Evolutionary conservation across 2,888 invertebrate genomes (phyloP).

Genomic region (Acleris holmiana): DNA sequence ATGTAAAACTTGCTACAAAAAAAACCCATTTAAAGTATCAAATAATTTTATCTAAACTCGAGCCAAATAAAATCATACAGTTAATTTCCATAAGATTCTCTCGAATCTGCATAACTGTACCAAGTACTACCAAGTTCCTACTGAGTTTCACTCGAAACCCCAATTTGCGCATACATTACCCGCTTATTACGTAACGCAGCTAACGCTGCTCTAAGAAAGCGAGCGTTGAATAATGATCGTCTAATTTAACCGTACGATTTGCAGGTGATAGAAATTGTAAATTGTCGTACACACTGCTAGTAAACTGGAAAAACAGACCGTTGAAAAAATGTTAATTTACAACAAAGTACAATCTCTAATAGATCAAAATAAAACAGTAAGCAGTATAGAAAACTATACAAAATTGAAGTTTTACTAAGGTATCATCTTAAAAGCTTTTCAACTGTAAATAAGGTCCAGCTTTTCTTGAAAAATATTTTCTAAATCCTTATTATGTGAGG

Average conservation of each 20-base stretch:
- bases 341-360: too few species aligned
- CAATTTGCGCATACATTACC: constrained; percentile 49
- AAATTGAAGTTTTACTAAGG: too few species aligned
- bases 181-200: constrained; percentile 40
- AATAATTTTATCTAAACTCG: constrained; percentile 7
- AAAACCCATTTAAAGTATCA: not conserved
- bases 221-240: constrained; percentile 44
- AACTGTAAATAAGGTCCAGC: too few species aligned
- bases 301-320: not conserved
- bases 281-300: constrained; percentile 38
- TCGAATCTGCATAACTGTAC: constrained; percentile 56
- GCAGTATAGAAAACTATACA: too few species aligned
- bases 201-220: constrained; percentile 37
- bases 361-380: too few species aligned
- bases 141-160: constrained; percentile 47
- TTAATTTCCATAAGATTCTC: constrained; percentile 59
- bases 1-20: too few species aligned
- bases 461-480: too few species aligned
- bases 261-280: constrained; percentile 45
- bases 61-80: constrained; percentile 35
- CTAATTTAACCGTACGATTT: constrained; percentile 42
- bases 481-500: too few species aligned
- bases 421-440: too few species aligned
- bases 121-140: constrained; percentile 2
- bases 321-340: too few species aligned